These are phyloP conservation scores for Acholoe squamosa DNA, from an alignment of 2,888 invertebrate species.

Conservation along the genomic window DNA sequence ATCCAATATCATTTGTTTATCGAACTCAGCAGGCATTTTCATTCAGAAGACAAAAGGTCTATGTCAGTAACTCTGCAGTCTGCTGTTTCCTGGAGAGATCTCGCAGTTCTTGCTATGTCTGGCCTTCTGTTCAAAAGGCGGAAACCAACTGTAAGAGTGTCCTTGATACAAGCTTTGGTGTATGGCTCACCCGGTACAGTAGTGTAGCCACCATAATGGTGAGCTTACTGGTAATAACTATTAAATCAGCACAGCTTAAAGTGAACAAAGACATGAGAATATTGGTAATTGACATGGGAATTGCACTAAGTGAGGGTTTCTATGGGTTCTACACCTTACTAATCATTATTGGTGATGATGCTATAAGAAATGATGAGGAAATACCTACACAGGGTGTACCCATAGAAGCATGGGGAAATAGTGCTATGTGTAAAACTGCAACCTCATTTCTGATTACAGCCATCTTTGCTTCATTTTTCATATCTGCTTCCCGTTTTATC, in stretches of 20 bases:
- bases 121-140: background rate
- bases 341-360: background rate
- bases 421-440: background rate
- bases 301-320: background rate
- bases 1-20: background rate
- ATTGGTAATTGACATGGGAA: background rate
- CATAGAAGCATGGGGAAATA: background rate
- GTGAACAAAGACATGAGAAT: background rate
- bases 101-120: background rate
- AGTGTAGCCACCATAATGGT: background rate
- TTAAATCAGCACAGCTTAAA: background rate
- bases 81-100: constrained; percentile 7
- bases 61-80: background rate
- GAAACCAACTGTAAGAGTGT: background rate
- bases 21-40: background rate
- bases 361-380: background rate
- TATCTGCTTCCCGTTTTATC: background rate
- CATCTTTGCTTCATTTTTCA: background rate
- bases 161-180: background rate
- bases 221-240: background rate
- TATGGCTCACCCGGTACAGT: background rate
- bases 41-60: background rate
- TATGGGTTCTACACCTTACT: background rate
- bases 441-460: background rate
- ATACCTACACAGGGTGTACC: background rate